Evolutionary conservation across 1,140 invertebrate genomes (phyloP).

Genomic region (Drosophila micromelanica): DNA sequence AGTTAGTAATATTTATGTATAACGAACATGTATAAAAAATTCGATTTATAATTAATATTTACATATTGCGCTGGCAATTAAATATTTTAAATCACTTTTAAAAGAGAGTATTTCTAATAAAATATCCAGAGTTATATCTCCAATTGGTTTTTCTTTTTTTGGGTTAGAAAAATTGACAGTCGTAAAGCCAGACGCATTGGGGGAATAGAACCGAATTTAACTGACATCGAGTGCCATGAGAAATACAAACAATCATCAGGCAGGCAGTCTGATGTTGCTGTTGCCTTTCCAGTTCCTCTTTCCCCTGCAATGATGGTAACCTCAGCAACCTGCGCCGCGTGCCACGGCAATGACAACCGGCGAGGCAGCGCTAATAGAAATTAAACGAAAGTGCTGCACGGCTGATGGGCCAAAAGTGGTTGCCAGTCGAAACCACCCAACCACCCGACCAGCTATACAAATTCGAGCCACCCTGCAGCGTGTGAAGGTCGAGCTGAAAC

Average conservation of each 20-base stretch:
- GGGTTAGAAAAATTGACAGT: constrained; percentile 23
- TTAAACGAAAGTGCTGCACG: constrained; percentile 72
- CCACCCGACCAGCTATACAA: constrained; percentile 1
- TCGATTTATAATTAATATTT: no score
- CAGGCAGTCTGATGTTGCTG: constrained; percentile 25
- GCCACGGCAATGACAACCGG: constrained; percentile 71
- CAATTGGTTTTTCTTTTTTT: neutral
- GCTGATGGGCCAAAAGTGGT: neutral
- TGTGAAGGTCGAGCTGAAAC: constrained; percentile 58
- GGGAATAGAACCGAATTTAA: constrained; percentile 66
- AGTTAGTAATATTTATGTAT: no score
- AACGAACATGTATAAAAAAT: no score
- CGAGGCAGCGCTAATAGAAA: constrained; percentile 75
- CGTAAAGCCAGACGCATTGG: constrained; percentile 13
- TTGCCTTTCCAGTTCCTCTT: constrained; percentile 1
- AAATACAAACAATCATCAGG: constrained; percentile 73
- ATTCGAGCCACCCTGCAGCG: constrained; percentile 36
- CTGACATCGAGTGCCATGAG: constrained; percentile 80
- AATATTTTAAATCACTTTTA: no score
- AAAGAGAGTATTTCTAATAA: neutral
- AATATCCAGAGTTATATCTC: neutral
- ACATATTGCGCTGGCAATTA: no score
- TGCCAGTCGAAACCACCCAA: constrained; percentile 3
- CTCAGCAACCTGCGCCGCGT: constrained; percentile 78
- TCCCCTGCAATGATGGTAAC: constrained; percentile 62